Evolutionary conservation across 2,888 invertebrate species (phyloP).

Genomic region (Leistus spinibarbis): DNA sequence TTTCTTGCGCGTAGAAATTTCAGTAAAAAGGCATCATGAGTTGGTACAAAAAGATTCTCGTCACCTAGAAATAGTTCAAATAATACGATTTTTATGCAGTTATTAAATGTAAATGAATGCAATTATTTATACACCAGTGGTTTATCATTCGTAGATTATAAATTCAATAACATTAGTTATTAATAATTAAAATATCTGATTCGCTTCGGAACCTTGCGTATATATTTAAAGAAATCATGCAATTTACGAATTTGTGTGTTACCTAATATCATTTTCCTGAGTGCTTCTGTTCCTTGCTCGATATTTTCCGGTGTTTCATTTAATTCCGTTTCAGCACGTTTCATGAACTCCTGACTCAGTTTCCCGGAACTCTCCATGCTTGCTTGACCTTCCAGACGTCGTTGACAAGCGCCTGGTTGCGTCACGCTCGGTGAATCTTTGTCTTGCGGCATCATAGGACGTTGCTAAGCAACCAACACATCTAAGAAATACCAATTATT

Average conservation of each 20-base stretch:
- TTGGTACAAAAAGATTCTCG: slow-evolving; percentile 55
- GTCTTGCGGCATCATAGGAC: slow-evolving; percentile 40
- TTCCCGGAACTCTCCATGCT: slow-evolving; percentile 4
- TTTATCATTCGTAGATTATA: no score
- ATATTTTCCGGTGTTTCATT: slow-evolving; percentile 54
- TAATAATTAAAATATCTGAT: background rate
- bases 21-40: slow-evolving; percentile 62
- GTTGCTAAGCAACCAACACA: background rate
- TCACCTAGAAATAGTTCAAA: slow-evolving; percentile 51
- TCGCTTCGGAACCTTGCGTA: background rate
- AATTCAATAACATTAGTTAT: no score
- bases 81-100: background rate
- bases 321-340: slow-evolving; percentile 53
- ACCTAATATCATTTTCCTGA: slow-evolving; percentile 51
- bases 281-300: slow-evolving; percentile 49
- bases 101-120: background rate
- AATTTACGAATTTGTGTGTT: slow-evolving; percentile 13
- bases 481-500: background rate
- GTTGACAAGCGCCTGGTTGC: background rate
- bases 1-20: slow-evolving; percentile 65
- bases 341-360: slow-evolving; percentile 20
- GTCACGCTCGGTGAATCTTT: slow-evolving; percentile 19
- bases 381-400: background rate
- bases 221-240: background rate
- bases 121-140: no score